Conservation (phyloP, 2,888 invertebrate species). For the Disparrhopalites patrizii region DNA sequence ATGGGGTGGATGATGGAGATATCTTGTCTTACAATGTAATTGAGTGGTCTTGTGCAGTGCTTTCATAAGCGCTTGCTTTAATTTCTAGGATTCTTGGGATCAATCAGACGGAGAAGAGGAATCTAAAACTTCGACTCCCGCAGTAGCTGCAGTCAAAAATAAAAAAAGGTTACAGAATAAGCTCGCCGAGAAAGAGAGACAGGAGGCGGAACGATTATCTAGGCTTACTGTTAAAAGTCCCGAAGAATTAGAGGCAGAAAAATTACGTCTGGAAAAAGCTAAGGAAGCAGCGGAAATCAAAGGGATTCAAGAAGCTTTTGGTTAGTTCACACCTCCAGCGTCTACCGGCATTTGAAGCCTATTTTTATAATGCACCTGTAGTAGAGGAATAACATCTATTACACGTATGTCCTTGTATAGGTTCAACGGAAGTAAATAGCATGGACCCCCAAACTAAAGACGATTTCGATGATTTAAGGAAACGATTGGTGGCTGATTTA, state of each 20-base stretch:
- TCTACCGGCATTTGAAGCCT: no score
- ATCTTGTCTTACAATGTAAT: neutral
- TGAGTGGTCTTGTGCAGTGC: neutral
- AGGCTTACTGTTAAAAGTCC: conserved; percentile 58
- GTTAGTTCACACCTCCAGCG: conserved; percentile 52
- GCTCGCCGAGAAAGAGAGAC: conserved; percentile 44
- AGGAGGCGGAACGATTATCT: neutral
- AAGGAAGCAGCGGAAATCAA: conserved; percentile 84
- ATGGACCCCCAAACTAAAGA: conserved; percentile 45
- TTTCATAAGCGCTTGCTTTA: no score
- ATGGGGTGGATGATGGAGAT: no score
- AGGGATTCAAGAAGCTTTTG: conserved; percentile 83
- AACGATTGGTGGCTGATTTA: conserved; percentile 40
- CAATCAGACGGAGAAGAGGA: conserved; percentile 68
- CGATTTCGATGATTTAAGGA: conserved; percentile 47
- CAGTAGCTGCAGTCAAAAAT: conserved; percentile 50
- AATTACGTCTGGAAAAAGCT: conserved; percentile 71
- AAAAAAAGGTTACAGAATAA: conserved; percentile 46
- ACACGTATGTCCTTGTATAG: conserved; percentile 12
- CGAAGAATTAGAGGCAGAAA: conserved; percentile 72
- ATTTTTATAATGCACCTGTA: no score
- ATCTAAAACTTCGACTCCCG: conserved; percentile 50
- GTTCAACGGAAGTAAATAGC: conserved; percentile 38
- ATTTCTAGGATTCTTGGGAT: conserved; percentile 84
- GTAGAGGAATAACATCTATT: no score